Evolutionary conservation across 1,140 invertebrate genomes (phyloP).

Genomic region (Drosophila aff.): DNA sequence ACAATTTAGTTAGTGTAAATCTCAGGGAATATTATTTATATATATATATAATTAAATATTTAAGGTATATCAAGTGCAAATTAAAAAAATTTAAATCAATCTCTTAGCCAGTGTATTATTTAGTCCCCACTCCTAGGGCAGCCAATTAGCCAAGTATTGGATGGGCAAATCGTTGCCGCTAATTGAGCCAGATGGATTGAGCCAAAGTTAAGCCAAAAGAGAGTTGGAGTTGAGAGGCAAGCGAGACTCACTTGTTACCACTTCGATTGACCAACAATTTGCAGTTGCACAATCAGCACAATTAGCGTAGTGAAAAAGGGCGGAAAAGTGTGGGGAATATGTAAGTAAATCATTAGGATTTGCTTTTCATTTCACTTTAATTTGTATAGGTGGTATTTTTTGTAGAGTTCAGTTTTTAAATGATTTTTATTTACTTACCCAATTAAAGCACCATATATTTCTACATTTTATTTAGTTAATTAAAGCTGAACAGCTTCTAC

Average conservation of each 20-base stretch:
- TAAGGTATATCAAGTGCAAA: neutral
- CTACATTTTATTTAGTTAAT: too few relatives aligned
- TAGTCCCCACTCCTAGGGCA: neutral
- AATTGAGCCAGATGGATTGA: conserved; percentile 28
- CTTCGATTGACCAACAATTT: conserved; percentile 34
- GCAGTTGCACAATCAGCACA: conserved; percentile 13
- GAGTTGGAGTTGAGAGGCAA: neutral
- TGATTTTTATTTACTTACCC: too few relatives aligned
- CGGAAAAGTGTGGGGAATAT: neutral
- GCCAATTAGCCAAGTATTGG: conserved; percentile 33
- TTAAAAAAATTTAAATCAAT: too few relatives aligned
- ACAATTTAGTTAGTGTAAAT: neutral
- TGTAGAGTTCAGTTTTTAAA: too few relatives aligned
- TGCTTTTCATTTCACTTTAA: neutral
- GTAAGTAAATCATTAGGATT: neutral
- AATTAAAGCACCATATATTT: too few relatives aligned
- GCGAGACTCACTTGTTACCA: conserved; percentile 30
- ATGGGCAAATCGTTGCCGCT: conserved; percentile 25
- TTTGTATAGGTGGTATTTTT: neutral
- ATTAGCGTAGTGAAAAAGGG: neutral
- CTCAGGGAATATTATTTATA: neutral
- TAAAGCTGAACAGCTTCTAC: too few relatives aligned
- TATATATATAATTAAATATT: neutral
- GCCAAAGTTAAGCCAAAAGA: conserved; percentile 21
- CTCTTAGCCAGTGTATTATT: neutral